Evolutionary conservation across 2,113 vertebrate species (phyloP), one percentile per base, ranked within the genome.

Genomic region (Alethe diademata): DNA sequence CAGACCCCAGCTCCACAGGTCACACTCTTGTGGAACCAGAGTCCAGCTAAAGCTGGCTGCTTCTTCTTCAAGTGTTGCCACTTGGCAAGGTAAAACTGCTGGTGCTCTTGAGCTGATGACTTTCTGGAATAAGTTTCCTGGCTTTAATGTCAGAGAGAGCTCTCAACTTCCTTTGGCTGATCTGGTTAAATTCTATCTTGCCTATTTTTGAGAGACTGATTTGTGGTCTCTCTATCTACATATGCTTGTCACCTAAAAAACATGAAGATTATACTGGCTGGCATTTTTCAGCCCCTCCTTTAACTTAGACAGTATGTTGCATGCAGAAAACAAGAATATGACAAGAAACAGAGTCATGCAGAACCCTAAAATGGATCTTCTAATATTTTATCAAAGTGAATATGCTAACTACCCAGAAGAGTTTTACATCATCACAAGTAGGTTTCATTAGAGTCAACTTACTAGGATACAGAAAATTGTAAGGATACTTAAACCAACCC

Each of bases 11-110:
- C 22, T 28, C 15, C 62, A 75, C 19, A 83, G 73, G 17, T 71
- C 9, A 85, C 2, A 5, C 19, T 40, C 17, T 13, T 0, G 0
- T 19, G 36, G 36, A 85, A 82, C 5, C 22, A 38, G 5, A 93
- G 70, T 22, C 19, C 12, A 61, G 29, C 28, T 78, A 67, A 69
- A 87, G 40, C 10, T 71, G 43, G 18, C 24, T 85, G 17, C n/a
- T 83, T 1, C 45, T 56, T 45, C 20, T 70, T 62, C 20, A 47
- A 48, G 40, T 28, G 22, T 19, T 33, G 48, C 20, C 60, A 42
- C 60, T 53, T 31, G n/a, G 19, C 25, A 82, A 82, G 31, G 19
- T 56, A 47, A 14, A 64, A 84, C 9, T 75, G 45, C 25, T 45
- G 33, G 20, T 24, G 42, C 67, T 36, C 58, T 26, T 14, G 15